Conservation (phyloP, 2,797 vertebrate genomes). For the Oophaga sylvatica region DNA sequence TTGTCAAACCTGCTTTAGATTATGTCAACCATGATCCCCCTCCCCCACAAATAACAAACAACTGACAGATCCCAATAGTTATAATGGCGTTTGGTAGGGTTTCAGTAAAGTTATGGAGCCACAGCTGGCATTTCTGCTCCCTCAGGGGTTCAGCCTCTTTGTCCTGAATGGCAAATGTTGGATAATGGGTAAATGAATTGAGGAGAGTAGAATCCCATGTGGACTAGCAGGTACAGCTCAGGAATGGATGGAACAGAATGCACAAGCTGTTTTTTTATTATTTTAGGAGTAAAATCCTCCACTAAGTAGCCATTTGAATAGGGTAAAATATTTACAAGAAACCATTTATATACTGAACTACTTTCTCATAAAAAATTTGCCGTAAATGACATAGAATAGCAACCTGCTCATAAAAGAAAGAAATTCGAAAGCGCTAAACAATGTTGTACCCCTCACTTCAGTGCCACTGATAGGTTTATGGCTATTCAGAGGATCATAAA, state of each 20-base stretch:
- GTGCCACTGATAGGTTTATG: slow-evolving; percentile 70
- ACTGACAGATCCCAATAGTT: too few relatives aligned
- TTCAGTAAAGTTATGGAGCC: too few relatives aligned
- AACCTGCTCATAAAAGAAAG: slow-evolving; percentile 38
- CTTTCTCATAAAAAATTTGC: slow-evolving; percentile 15
- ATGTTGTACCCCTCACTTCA: slow-evolving; percentile 33
- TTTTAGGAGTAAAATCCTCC: neutral
- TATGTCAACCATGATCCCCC: too few relatives aligned
- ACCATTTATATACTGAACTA: slow-evolving; percentile 17
- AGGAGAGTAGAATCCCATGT: too few relatives aligned
- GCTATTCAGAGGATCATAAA: slow-evolving; percentile 80
- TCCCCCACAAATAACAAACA: too few relatives aligned
- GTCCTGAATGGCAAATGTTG: neutral
- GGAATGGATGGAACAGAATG: neutral
- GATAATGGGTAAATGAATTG: neutral
- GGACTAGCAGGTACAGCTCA: neutral
- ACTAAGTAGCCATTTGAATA: neutral
- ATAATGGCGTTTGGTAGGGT: too few relatives aligned
- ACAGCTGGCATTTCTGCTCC: neutral
- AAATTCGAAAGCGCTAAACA: slow-evolving; percentile 18
- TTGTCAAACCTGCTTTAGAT: too few relatives aligned
- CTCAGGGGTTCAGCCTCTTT: neutral
- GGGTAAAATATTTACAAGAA: slow-evolving; percentile 4
- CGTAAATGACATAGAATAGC: slow-evolving; percentile 30
- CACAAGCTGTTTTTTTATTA: neutral